These are phyloP conservation scores for Bubo bubo DNA, from an alignment of 2,113 vertebrate genomes.

Conservation along the genomic window DNA sequence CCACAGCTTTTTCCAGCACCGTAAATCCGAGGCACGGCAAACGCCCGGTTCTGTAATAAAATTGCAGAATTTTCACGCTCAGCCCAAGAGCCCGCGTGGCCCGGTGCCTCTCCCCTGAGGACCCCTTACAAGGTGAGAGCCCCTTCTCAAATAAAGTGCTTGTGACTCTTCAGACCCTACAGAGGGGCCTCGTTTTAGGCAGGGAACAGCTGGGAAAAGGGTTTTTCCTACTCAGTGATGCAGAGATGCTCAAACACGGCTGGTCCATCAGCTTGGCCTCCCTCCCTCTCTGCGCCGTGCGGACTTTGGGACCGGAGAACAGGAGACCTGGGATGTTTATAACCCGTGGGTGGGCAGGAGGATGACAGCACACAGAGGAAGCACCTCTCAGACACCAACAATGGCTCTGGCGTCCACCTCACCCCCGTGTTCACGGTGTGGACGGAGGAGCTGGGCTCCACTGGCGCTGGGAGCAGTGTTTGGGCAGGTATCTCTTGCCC, in stretches of 20 bases:
- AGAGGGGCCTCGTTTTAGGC: background rate
- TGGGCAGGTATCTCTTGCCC: background rate
- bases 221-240: fast-evolving
- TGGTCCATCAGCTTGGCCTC: background rate
- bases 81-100: background rate
- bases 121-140: background rate
- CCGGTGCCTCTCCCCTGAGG: background rate
- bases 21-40: background rate
- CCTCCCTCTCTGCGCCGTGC: fast-evolving
- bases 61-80: background rate
- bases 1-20: background rate
- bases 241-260: background rate
- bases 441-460: background rate
- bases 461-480: fast-evolving
- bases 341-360: fast-evolving
- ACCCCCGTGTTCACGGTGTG: fast-evolving
- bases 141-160: background rate
- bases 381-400: background rate
- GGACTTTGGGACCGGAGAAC: background rate
- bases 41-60: background rate
- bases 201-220: background rate
- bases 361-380: background rate
- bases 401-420: background rate
- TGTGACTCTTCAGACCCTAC: background rate
- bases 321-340: background rate